phyloP scores from a whole-genome alignment of 2,888 invertebrate genomes.

The Loripinus fragilis region DNA sequence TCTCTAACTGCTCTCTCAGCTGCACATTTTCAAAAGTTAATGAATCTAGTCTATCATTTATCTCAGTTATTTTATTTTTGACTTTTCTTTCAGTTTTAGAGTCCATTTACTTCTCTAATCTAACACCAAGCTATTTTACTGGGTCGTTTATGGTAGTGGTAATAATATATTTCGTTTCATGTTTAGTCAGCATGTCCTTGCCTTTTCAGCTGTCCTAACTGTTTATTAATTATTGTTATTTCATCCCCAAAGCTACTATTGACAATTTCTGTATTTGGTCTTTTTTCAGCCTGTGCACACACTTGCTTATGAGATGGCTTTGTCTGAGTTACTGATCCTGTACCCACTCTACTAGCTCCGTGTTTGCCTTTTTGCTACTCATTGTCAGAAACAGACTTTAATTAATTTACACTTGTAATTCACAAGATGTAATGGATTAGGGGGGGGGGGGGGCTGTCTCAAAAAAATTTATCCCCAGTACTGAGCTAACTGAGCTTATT shows the following conservation, averaged over 20 bases:
- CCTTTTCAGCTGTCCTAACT: slow-evolving; percentile 1
- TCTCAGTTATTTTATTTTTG: no score
- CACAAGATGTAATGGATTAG: no score
- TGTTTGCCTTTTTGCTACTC: background rate
- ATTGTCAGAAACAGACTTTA: background rate
- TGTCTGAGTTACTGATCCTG: no score
- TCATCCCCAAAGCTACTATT: slow-evolving; percentile 13
- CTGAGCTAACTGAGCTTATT: no score
- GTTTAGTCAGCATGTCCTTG: background rate
- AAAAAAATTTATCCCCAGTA: no score
- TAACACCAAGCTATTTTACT: background rate
- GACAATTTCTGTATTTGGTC: background rate
- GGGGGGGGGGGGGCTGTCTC: no score
- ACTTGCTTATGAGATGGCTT: slow-evolving; percentile 2
- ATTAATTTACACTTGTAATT: no score
- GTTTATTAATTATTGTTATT: background rate
- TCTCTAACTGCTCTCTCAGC: background rate
- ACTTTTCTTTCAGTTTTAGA: no score
- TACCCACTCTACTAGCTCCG: background rate
- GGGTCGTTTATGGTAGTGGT: no score
- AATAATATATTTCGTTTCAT: no score
- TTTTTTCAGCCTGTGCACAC: background rate
- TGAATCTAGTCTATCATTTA: no score
- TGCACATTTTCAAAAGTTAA: background rate
- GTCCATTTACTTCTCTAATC: background rate